A percentile compares a stretch with the other conserved stretches of the same genome.
Conservation (phyloP, 2,797 vertebrate species). For the Periparus ater region DNA sequence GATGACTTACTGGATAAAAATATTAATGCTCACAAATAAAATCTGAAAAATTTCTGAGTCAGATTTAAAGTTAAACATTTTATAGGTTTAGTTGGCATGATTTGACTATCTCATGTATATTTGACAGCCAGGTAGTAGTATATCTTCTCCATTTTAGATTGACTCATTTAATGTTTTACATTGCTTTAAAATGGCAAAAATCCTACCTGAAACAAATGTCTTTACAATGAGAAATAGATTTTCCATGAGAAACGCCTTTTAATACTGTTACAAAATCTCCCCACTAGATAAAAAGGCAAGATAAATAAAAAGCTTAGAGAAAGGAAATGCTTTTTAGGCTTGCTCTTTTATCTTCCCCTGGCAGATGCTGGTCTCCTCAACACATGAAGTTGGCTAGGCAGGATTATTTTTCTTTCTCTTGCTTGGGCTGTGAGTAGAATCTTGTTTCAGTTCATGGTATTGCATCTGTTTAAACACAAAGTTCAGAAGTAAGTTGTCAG, state of each 20-base stretch:
- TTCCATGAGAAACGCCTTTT: constrained; percentile 71
- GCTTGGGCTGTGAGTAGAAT: constrained; percentile 92
- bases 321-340: constrained; percentile 65
- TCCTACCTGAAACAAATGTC: constrained; percentile 45
- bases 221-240: constrained; percentile 72
- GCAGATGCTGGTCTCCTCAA: constrained; percentile 71
- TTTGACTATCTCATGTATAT: constrained; percentile 28
- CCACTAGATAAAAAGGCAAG: constrained; percentile 72
- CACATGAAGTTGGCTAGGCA: constrained; percentile 79
- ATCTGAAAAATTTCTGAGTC: constrained; percentile 18
- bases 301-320: constrained; percentile 76
- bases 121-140: background rate
- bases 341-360: constrained; percentile 69
- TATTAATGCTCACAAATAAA: constrained; percentile 47
- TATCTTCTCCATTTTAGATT: background rate
- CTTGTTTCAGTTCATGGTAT: constrained; percentile 95
- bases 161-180: background rate
- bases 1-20: constrained; percentile 61
- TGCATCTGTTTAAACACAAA: constrained; percentile 98
- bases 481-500: constrained; percentile 78
- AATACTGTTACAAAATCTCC: constrained; percentile 80
- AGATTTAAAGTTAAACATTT: constrained; percentile 49
- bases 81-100: constrained; percentile 30
- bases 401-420: constrained; percentile 98
- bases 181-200: constrained; percentile 36